phyloP scores from a whole-genome alignment of 2,888 invertebrate genomes.

The Pogonocherus hispidulus region DNA sequence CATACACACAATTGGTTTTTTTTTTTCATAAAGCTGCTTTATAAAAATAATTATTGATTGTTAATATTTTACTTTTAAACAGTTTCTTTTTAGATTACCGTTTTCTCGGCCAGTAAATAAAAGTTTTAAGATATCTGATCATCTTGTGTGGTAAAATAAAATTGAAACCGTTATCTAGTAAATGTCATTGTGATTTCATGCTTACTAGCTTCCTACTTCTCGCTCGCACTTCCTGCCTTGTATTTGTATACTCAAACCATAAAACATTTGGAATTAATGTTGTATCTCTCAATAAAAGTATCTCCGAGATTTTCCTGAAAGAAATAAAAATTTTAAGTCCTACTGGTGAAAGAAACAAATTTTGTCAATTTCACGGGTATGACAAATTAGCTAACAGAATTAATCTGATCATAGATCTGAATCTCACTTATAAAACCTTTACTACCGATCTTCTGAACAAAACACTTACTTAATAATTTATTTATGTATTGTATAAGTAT shows the following conservation, averaged over 20 bases:
- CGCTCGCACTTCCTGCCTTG: conserved; percentile 85
- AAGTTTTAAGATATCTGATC: conserved; percentile 34
- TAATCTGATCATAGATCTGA: no score
- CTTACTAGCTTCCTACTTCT: conserved; percentile 85
- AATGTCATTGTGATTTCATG: conserved; percentile 87
- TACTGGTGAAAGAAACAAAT: no score
- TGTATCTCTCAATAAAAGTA: conserved; percentile 88
- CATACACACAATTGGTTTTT: conserved; percentile 13
- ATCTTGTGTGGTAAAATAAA: conserved; percentile 31
- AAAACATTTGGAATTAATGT: conserved; percentile 92
- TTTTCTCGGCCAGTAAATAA: conserved; percentile 38
- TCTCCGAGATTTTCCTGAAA: conserved; percentile 86
- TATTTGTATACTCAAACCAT: conserved; percentile 94
- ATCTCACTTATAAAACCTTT: no score
- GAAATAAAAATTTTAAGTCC: not conserved
- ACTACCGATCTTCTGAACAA: no score
- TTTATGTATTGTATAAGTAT: no score
- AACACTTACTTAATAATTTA: no score
- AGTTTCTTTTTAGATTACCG: conserved; percentile 35
- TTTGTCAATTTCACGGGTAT: no score
- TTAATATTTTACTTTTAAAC: conserved; percentile 32
- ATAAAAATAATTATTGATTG: conserved; percentile 42
- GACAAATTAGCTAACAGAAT: no score
- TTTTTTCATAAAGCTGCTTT: conserved; percentile 37
- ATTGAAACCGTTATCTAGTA: conserved; percentile 64